These are phyloP conservation scores for Trimorus sp. DNA, from an alignment of 2,888 invertebrate species.

Conservation along the genomic window DNA sequence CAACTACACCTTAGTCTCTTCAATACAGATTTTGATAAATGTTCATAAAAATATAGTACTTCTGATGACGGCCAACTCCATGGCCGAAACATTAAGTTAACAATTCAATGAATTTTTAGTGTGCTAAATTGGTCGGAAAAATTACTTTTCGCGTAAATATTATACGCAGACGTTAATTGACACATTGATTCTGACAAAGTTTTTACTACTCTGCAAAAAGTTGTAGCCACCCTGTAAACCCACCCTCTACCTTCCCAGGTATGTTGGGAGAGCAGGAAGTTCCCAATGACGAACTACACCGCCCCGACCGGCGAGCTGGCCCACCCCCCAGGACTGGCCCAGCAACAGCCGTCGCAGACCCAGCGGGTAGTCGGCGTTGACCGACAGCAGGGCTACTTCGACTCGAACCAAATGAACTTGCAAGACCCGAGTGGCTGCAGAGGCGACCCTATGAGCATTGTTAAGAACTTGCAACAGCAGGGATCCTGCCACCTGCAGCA, in stretches of 20 bases:
- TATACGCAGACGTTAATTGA: no score
- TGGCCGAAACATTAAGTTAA: no score
- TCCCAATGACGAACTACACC: conserved; percentile 70
- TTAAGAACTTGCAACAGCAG: conserved; percentile 86
- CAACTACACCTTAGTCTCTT: no score
- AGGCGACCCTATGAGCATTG: conserved; percentile 89
- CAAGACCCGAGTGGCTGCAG: conserved; percentile 89
- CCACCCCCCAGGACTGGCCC: conserved; percentile 50
- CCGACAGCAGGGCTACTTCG: conserved; percentile 87
- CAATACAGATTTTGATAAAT: no score
- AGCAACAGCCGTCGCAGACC: conserved; percentile 77
- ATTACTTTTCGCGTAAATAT: no score
- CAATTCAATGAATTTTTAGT: no score
- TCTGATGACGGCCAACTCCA: no score
- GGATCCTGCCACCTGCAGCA: conserved; percentile 83
- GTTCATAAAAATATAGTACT: no score
- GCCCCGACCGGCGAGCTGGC: conserved; percentile 69
- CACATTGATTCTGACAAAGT: no score
- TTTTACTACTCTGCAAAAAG: no score
- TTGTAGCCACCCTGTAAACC: no score
- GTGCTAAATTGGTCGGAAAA: no score
- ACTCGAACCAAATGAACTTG: conserved; percentile 85
- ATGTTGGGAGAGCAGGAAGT: conserved; percentile 78
- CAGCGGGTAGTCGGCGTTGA: conserved; percentile 82
- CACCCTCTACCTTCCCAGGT: conserved; percentile 24